Evolutionary conservation across 2,888 invertebrate species (phyloP).

Genomic region (Monochamus alternatus): DNA sequence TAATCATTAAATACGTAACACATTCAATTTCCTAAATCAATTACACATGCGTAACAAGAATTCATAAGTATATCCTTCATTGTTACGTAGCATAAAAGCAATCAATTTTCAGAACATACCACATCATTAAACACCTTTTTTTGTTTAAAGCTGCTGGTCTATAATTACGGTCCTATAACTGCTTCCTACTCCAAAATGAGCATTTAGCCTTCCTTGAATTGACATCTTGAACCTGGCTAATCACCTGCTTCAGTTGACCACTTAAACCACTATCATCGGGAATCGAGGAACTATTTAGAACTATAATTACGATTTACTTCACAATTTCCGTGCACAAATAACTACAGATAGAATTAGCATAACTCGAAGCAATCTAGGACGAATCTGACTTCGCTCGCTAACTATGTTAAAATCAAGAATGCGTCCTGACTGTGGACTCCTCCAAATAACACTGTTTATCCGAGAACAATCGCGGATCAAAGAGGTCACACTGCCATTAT

Average conservation of each 20-base stretch:
- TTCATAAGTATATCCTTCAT: no score
- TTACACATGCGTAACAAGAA: no score
- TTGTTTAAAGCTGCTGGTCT: neutral
- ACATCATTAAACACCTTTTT: slow-evolving; percentile 18
- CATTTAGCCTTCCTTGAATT: slow-evolving; percentile 12
- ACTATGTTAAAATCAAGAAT: slow-evolving; percentile 45
- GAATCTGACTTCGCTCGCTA: slow-evolving; percentile 42
- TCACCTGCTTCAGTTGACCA: slow-evolving; percentile 22
- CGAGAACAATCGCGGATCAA: slow-evolving; percentile 55
- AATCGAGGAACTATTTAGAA: slow-evolving; percentile 42
- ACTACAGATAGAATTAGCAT: slow-evolving; percentile 64
- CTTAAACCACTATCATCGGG: slow-evolving; percentile 44
- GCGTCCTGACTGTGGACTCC: slow-evolving; percentile 40
- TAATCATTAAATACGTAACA: no score
- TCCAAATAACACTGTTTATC: slow-evolving; percentile 51
- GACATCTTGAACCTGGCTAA: slow-evolving; percentile 15
- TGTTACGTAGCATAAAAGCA: neutral
- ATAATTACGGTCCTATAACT: slow-evolving; percentile 8
- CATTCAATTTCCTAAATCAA: no score
- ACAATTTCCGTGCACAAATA: slow-evolving; percentile 66
- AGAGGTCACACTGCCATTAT: slow-evolving; percentile 53
- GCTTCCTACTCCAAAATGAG: slow-evolving; percentile 11
- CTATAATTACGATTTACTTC: slow-evolving; percentile 54
- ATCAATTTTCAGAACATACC: neutral
- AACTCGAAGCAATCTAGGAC: slow-evolving; percentile 41